A percentile compares a stretch with the other conserved stretches of the same genome.
Evolutionary conservation across 2,113 vertebrate species (phyloP).

Genomic region (Egretta garzetta): DNA sequence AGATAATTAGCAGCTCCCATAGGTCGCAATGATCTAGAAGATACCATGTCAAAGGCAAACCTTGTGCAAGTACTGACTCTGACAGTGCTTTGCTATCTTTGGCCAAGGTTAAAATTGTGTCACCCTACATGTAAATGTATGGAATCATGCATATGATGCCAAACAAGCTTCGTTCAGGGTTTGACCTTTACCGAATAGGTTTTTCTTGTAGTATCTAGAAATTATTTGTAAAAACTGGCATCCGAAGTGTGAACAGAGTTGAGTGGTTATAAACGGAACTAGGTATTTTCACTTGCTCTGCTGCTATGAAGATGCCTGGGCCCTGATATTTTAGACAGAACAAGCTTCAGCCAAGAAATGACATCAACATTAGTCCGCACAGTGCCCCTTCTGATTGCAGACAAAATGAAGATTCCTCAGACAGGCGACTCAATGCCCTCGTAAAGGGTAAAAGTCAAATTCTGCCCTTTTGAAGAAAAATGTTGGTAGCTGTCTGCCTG

Average conservation of each 20-base stretch:
- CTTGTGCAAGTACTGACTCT: neutral
- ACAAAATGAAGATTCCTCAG: neutral
- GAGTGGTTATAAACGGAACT: neutral
- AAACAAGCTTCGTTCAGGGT: neutral
- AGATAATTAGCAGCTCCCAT: constrained; percentile 28
- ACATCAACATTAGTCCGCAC: neutral
- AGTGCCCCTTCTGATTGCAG: constrained; percentile 8
- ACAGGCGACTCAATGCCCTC: neutral
- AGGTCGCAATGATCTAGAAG: neutral
- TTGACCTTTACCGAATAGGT: constrained; percentile 3
- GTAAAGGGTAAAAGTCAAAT: constrained; percentile 64
- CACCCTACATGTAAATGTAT: neutral
- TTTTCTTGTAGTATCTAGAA: neutral
- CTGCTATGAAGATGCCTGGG: neutral
- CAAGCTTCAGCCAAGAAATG: neutral
- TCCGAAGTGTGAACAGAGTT: neutral
- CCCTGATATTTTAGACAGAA: constrained; percentile 18
- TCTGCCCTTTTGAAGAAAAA: constrained; percentile 49
- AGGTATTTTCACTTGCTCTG: neutral
- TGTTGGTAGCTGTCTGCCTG: constrained; percentile 1
- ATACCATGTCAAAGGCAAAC: constrained; percentile 25
- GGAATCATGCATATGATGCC: neutral
- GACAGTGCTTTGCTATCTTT: neutral
- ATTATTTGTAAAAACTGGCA: constrained; percentile 31
- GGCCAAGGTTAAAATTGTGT: constrained; percentile 42